Base-by-base conservation (phyloP, 2,113 vertebrate species). In the Mus spicilegus region DNA sequence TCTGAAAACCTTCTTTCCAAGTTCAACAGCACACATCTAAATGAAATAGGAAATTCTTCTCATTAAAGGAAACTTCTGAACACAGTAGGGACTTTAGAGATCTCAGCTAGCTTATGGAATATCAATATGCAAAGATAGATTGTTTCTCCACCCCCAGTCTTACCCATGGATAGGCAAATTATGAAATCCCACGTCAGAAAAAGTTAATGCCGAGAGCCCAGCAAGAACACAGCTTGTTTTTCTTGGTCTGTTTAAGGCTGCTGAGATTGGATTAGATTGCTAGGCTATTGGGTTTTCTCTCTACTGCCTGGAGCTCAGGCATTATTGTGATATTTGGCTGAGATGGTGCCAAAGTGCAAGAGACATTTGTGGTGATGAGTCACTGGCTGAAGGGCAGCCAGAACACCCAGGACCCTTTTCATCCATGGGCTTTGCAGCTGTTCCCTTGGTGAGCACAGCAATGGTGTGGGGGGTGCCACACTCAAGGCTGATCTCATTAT, bases 121-220 rank as follows among this genome's bases (percentile, higher is more conserved):
- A 72, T 92, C 84, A 54, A 86, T 95, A 87, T 91, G 84, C 70
- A 88, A 97, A 91, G 96, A 77, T 51, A 65, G 42, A 89, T 92
- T 95, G 39, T 85, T 92, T 95, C 73, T 39, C 81, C 39, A 19
- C 22, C 5, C 20, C 1, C 14, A 2, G 4, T 0, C 19, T 75
- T 22, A 36, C 42, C 75, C 81, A 46, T 51, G 54, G 65, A 89
- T 65, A 87, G 94, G 78, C 69, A 93, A 93, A 72, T 96, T 70
- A 51, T 7, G 16, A 93, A 96, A 97, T 19, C 87, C 95, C 56
- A 0, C 87, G 65, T 96, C 89, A 97, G 85, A 69, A 93, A 97
- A 98, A 98, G 94, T 98, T 97, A 97, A 96, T 98, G 80, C 73
- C 80, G 51, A 88, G 89, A 97, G 81, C 80, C 65, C 63, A 77